phyloP scores from a whole-genome alignment of 2,888 invertebrate species.

The Ptychoptera contaminata region DNA sequence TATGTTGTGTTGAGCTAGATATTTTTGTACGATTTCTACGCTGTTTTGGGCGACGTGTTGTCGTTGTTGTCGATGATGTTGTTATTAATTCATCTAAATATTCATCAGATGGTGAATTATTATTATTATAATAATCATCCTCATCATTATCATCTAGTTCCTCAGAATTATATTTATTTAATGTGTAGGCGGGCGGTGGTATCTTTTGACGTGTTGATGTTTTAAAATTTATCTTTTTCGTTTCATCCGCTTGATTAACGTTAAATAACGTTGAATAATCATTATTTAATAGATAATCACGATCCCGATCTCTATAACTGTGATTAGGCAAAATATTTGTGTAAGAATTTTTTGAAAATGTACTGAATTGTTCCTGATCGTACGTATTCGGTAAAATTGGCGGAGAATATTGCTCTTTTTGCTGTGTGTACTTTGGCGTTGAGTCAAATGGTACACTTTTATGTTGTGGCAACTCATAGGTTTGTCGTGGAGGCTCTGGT shows the following conservation, averaged over 20 bases:
- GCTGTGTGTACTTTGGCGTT: slow-evolving; percentile 11
- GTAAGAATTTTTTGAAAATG: slow-evolving; percentile 6
- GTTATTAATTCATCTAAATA: slow-evolving; percentile 8
- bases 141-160: no score
- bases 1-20: slow-evolving; percentile 18
- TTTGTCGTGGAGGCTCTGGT: no score
- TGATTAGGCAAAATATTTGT: no score
- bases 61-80: slow-evolving; percentile 3
- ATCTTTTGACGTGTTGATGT: background rate
- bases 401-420: slow-evolving; percentile 21
- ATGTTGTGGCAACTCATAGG: no score
- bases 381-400: slow-evolving; percentile 18
- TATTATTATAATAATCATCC: background rate
- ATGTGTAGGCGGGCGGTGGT: slow-evolving; percentile 1
- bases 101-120: slow-evolving; percentile 4
- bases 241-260: background rate
- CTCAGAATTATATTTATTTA: slow-evolving; percentile 1
- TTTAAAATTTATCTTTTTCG: background rate
- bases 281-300: no score
- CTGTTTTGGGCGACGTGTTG: slow-evolving; percentile 12
- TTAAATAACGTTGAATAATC: background rate
- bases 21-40: slow-evolving; percentile 15
- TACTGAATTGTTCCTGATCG: slow-evolving; percentile 8
- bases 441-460: background rate
- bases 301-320: no score